Evolutionary conservation across 2,113 vertebrate genomes (phyloP).

Genomic region (Spea bombifrons): DNA sequence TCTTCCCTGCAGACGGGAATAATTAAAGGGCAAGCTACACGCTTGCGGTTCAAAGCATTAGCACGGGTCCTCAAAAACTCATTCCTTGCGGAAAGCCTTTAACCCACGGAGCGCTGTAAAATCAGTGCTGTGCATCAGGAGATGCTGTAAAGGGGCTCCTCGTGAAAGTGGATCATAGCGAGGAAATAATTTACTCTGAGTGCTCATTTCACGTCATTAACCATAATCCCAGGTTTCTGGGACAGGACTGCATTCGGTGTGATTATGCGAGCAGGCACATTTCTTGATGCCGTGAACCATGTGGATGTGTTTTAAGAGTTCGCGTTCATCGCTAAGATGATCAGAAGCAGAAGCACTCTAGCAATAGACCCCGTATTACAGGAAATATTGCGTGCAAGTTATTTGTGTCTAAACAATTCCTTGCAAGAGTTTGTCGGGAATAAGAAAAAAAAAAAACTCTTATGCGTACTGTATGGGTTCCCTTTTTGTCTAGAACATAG

Average conservation of each 20-base stretch:
- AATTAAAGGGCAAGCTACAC: too few species aligned
- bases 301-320: background rate
- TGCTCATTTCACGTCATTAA: constrained; percentile 17
- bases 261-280: background rate
- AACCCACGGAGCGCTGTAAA: background rate
- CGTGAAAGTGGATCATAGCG: background rate
- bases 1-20: too few species aligned
- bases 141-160: background rate
- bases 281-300: background rate
- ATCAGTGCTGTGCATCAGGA: background rate
- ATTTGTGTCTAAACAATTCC: too few species aligned
- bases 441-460: too few species aligned
- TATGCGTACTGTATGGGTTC: too few species aligned
- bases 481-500: too few species aligned
- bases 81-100: background rate
- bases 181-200: background rate
- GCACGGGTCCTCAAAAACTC: too few species aligned
- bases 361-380: background rate
- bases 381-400: too few species aligned
- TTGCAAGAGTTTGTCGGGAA: too few species aligned
- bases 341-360: background rate
- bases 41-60: too few species aligned
- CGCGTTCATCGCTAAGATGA: background rate
- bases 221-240: background rate
- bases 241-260: background rate